A percentile compares a stretch with the other conserved stretches of the same genome.
phyloP scores from a whole-genome alignment of 2,888 invertebrate genomes.

The Baccha elongata region DNA sequence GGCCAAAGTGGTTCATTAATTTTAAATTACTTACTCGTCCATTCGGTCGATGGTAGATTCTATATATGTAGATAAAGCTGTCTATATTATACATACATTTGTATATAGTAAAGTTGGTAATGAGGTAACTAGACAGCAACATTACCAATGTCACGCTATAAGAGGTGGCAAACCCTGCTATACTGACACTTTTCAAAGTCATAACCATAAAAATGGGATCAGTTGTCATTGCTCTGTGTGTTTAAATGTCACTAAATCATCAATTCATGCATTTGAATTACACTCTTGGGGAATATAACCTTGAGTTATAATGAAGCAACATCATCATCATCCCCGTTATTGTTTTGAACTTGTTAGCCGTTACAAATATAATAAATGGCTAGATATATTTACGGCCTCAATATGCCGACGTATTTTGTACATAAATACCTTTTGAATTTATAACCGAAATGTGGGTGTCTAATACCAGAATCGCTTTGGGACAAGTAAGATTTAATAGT shows the following conservation, averaged over 20 bases:
- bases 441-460: too few species aligned
- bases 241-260: slow-evolving; percentile 1
- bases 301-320: neutral
- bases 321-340: neutral
- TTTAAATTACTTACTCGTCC: slow-evolving; percentile 40
- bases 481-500: too few species aligned
- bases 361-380: neutral
- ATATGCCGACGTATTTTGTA: too few species aligned
- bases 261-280: slow-evolving; percentile 3
- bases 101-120: neutral
- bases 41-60: neutral
- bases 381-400: too few species aligned
- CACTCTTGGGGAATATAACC: neutral
- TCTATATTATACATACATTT: neutral
- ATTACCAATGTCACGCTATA: neutral
- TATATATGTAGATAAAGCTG: neutral
- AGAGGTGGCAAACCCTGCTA: neutral
- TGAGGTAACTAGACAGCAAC: neutral
- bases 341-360: neutral
- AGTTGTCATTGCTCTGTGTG: slow-evolving; percentile 8
- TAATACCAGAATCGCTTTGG: too few species aligned
- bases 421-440: too few species aligned
- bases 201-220: slow-evolving; percentile 11
- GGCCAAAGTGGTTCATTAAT: slow-evolving; percentile 39
- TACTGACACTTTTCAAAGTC: neutral